phyloP scores from a whole-genome alignment of 2,888 invertebrate genomes.

The Lithophane ornitopus region DNA sequence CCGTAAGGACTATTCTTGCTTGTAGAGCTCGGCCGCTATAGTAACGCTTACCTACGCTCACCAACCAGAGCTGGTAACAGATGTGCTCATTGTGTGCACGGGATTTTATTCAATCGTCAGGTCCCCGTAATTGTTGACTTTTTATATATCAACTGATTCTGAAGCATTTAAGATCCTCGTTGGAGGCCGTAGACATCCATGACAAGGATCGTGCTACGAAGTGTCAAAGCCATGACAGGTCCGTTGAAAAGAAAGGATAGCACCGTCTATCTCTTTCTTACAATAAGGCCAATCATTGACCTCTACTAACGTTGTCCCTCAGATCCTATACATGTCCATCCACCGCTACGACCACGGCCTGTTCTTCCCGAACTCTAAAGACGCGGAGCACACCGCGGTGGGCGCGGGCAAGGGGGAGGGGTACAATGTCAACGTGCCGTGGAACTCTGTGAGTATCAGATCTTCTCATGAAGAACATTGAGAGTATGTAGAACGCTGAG shows the following conservation, averaged over 20 bases:
- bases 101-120: too few species aligned
- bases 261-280: not conserved
- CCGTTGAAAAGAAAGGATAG: not conserved
- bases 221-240: not conserved
- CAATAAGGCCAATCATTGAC: not conserved
- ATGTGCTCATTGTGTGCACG: too few species aligned
- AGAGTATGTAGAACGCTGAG: too few species aligned
- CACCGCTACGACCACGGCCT: conserved; percentile 97
- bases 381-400: conserved; percentile 92
- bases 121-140: not conserved
- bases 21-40: too few species aligned
- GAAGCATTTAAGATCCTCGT: not conserved
- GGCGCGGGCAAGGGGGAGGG: conserved; percentile 94
- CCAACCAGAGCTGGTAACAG: too few species aligned
- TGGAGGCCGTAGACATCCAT: not conserved
- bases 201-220: not conserved
- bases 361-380: conserved; percentile 96
- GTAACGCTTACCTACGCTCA: too few species aligned
- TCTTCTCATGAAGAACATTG: not conserved
- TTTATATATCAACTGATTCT: not conserved
- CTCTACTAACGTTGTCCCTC: conserved; percentile 57
- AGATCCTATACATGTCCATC: conserved; percentile 97
- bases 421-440: conserved; percentile 98
- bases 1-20: too few species aligned
- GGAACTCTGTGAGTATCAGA: conserved; percentile 93